Percentiles rank a stretch among this genome's conserved stretches.
phyloP scores from a whole-genome alignment of 2,888 invertebrate genomes.

The Drosophila silvestris region DNA sequence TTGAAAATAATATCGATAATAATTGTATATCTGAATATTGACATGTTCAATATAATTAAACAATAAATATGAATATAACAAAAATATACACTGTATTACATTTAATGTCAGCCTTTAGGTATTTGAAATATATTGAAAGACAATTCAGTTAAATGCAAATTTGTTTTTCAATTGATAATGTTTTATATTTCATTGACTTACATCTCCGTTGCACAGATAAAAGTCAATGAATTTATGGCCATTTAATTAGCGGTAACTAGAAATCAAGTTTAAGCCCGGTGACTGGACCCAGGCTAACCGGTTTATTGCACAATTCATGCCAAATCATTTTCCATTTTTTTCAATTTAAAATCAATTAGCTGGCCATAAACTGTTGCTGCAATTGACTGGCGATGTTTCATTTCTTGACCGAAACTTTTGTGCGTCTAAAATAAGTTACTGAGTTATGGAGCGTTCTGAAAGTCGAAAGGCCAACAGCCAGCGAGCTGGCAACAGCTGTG shows the following conservation, averaged over 20 bases:
- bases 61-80: not conserved
- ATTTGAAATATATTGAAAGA: not conserved
- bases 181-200: slow-evolving; percentile 28
- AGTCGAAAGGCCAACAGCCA: slow-evolving; percentile 7
- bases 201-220: slow-evolving; percentile 44
- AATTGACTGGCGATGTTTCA: slow-evolving; percentile 51
- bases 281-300: slow-evolving; percentile 46
- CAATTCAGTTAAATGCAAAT: slow-evolving; percentile 17
- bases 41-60: no score
- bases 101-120: not conserved
- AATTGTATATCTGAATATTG: not conserved
- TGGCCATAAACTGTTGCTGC: slow-evolving; percentile 54
- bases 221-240: slow-evolving; percentile 57
- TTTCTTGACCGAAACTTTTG: slow-evolving; percentile 21
- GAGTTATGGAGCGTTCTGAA: slow-evolving; percentile 10
- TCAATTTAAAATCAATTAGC: slow-evolving; percentile 73
- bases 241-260: slow-evolving; percentile 49
- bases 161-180: slow-evolving; percentile 25
- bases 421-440: slow-evolving; percentile 25
- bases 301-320: slow-evolving; percentile 71
- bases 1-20: not conserved
- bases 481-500: slow-evolving; percentile 46
- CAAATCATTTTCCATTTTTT: slow-evolving; percentile 72
- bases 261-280: slow-evolving; percentile 34
- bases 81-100: not conserved